Base-by-base conservation (phyloP, 1,140 invertebrate species). In the Cataglyphis hispanica region DNA sequence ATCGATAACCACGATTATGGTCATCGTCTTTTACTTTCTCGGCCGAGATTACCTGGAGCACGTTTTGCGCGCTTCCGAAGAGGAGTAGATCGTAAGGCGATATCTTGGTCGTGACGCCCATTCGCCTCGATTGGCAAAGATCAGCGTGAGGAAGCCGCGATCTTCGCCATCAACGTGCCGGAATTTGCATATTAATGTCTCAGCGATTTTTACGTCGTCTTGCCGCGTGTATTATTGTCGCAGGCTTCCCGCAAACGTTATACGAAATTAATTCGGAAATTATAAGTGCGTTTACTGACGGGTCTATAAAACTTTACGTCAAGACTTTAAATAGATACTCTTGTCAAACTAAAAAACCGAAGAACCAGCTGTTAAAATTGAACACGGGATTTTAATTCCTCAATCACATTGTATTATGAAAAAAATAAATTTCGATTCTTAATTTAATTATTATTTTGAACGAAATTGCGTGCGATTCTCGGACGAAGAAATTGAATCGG, bases 41-140 rank as follows among this genome's bases (percentile, higher is more conserved):
- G 22, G n/a, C 37, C 40, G 22, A 83, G 22, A 84, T 75, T 87
- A 85, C 78, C 70, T 37, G 83, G 37, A 83, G 78, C 78, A 74
- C 70, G 67, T 74, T 50, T 81, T 46, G 78, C 78, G 78, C 67
- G 78, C 78, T 83, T 83, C 78, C 78, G 78, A 83, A 74, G 78
- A 74, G 78, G 78, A 83, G 78, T 74, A 78, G 84, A 89, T 86
- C 67, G 88, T 89, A 89, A 89, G 72, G 88, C 85, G 85, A 89
- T 88, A 89, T 72, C 87, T 86, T 67, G 81, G 53, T 58, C 46
- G 77, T 81, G 34, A 83, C 84, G 56, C 76, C 87, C 75, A 84
- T 76, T 77, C 83, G 50, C 83, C 83, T 84, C 43, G 72, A 84
- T 83, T 74, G 78, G 78, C 67, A 53, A 69, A 83, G 78, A 83